Conservation (phyloP, 2,113 vertebrate genomes). For the Carassius gibelio region DNA sequence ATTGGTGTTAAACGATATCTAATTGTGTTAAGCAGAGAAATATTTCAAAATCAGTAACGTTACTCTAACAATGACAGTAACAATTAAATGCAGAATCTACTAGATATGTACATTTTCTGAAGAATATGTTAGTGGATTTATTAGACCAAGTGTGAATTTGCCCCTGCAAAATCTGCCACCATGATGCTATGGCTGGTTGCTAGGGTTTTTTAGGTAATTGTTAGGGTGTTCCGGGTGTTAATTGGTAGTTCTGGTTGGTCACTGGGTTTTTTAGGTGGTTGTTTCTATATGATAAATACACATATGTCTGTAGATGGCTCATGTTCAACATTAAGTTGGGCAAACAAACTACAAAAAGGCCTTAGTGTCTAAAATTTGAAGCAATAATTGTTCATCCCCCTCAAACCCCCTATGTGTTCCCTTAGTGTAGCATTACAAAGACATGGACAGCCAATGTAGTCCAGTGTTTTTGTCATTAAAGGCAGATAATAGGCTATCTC, state of each 20-base stretch:
- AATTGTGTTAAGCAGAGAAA: not conserved
- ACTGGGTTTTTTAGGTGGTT: not conserved
- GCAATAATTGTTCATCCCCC: not conserved
- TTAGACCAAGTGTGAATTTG: not conserved
- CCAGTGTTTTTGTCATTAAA: conserved; percentile 41
- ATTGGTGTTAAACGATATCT: not conserved
- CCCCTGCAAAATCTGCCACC: not conserved
- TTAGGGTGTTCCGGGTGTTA: not conserved
- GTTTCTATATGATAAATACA: not conserved
- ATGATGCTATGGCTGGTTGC: not conserved
- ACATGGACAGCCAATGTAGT: conserved; percentile 9
- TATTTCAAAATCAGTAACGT: not conserved
- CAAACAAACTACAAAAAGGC: not conserved
- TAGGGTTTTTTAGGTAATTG: not conserved
- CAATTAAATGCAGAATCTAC: not conserved
- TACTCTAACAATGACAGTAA: not conserved
- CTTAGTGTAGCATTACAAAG: conserved; percentile 5
- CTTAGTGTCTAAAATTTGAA: not conserved
- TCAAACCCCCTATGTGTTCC: conserved; percentile 9
- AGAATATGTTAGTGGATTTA: not conserved
- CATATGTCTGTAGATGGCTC: not conserved
- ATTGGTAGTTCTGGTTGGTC: not conserved
- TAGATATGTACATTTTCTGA: too few relatives aligned
- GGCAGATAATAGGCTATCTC: conserved; percentile 47
- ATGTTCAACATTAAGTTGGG: not conserved